These are phyloP conservation scores for Onychostoma macrolepis DNA, from an alignment of 2,113 vertebrate species.

Conservation along the genomic window DNA sequence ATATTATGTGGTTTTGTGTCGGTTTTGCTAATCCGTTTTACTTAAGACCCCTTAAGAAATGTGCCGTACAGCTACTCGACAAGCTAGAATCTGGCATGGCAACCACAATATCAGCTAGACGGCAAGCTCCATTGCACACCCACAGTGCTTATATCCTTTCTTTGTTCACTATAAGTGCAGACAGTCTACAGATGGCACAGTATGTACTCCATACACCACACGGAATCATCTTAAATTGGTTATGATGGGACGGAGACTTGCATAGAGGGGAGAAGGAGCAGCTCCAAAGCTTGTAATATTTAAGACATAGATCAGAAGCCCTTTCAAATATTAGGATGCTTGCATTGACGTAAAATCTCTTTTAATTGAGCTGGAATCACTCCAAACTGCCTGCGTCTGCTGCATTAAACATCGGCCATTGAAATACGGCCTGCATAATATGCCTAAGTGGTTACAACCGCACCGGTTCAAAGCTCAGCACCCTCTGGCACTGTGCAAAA, in stretches of 20 bases:
- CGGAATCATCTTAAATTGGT: conserved; percentile 25
- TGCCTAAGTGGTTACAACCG: conserved; percentile 37
- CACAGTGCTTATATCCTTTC: conserved; percentile 16
- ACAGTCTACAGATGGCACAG: background rate
- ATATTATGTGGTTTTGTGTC: background rate
- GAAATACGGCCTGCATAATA: conserved; percentile 45
- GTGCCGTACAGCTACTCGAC: conserved; percentile 17
- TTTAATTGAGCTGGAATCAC: conserved; percentile 60
- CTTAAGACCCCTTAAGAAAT: conserved; percentile 34
- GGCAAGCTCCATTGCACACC: conserved; percentile 31
- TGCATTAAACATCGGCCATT: conserved; percentile 45
- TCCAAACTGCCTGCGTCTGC: conserved; percentile 38
- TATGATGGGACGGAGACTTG: background rate
- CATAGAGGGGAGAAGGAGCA: background rate
- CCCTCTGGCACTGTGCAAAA: conserved; percentile 35
- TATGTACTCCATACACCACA: conserved; percentile 3
- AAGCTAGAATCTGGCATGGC: conserved; percentile 35
- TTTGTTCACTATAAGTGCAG: conserved; percentile 28
- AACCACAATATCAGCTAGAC: conserved; percentile 43
- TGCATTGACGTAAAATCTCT: conserved; percentile 51
- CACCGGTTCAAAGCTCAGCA: conserved; percentile 11
- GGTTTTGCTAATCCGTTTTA: conserved; percentile 15
- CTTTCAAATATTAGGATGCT: conserved; percentile 56
- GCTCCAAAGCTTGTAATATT: conserved; percentile 23
- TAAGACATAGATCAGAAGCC: conserved; percentile 32